A percentile compares a stretch with the other conserved stretches of the same genome.
Evolutionary conservation across 2,113 vertebrate genomes (phyloP).

Genomic region (Rhipidura dahli): DNA sequence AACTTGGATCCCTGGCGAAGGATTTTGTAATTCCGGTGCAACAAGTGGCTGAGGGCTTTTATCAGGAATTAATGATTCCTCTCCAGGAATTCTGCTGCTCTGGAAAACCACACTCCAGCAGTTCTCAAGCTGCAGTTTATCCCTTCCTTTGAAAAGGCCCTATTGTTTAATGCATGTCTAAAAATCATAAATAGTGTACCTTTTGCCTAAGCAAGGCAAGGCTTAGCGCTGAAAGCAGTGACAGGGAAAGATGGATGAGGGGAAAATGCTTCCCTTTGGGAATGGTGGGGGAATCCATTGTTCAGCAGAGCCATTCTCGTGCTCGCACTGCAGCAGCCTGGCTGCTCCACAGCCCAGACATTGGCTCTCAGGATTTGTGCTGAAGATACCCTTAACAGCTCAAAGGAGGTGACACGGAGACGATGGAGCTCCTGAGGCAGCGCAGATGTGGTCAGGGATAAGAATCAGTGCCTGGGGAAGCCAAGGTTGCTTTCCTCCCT

Average conservation of each 20-base stretch:
- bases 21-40: neutral
- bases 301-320: neutral
- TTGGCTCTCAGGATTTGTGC: neutral
- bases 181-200: neutral
- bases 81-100: neutral
- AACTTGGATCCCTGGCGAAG: neutral
- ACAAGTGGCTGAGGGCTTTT: neutral
- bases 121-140: neutral
- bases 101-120: neutral
- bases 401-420: accelerated
- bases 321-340: neutral
- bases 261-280: neutral
- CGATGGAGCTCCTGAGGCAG: neutral
- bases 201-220: neutral
- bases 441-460: neutral
- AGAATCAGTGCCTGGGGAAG: neutral
- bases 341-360: neutral
- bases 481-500: neutral
- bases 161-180: neutral
- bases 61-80: neutral
- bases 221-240: neutral
- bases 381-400: neutral
- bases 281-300: neutral
- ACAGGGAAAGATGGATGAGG: neutral
- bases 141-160: neutral